Percentiles rank a stretch among this genome's conserved stretches.
These are phyloP conservation scores for Daubentonia madagascariensis DNA, from an alignment of 2,113 vertebrate genomes.

Conservation along the genomic window DNA sequence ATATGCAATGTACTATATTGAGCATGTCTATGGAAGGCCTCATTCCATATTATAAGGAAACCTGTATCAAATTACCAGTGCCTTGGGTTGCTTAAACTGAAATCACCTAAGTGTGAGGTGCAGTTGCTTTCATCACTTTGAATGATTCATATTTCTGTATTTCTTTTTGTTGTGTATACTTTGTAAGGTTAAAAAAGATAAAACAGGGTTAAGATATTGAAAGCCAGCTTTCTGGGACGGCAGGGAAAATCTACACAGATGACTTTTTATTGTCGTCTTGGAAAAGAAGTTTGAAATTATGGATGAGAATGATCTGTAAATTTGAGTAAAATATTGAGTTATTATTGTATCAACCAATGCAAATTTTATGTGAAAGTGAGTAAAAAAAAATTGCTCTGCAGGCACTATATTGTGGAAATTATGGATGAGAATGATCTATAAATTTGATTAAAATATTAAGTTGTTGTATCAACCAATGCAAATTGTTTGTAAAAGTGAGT, in stretches of 20 bases:
- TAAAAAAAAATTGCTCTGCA: background rate
- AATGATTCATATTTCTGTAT: background rate
- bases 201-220: constrained; percentile 19
- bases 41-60: background rate
- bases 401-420: background rate
- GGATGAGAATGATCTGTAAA: background rate
- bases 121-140: background rate
- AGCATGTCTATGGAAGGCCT: background rate
- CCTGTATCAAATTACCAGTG: background rate
- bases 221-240: background rate
- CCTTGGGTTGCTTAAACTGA: background rate
- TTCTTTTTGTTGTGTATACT: constrained; percentile 4
- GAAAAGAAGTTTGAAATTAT: constrained; percentile 23
- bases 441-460: background rate
- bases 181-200: background rate
- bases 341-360: background rate
- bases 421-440: background rate
- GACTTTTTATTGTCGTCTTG: background rate
- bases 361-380: constrained; percentile 36
- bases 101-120: background rate
- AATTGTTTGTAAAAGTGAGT: constrained; percentile 28
- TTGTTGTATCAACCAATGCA: background rate
- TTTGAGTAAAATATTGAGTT: background rate
- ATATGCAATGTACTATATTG: fast-evolving
- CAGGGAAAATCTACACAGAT: background rate